Percentiles rank a stretch among this genome's conserved stretches.
phyloP scores from a whole-genome alignment of 2,113 vertebrate species.

The Hirundichthys speculiger region DNA sequence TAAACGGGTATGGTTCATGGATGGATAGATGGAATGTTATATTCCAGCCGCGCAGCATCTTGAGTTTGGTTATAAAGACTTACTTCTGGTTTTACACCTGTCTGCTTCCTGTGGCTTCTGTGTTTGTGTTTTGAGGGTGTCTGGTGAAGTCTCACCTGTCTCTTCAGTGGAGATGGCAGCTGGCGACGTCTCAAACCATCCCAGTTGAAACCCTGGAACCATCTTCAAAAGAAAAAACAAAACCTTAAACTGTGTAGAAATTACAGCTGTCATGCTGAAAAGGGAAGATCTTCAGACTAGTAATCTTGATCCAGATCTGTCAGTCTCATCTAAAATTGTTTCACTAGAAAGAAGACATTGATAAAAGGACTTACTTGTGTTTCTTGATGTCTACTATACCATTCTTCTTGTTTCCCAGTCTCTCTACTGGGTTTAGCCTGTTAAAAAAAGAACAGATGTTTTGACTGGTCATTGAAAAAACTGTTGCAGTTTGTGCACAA shows the following conservation, averaged over 20 bases:
- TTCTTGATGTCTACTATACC: constrained; percentile 80
- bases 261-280: no score
- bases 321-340: neutral
- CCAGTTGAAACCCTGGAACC: constrained; percentile 86
- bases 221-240: constrained; percentile 57
- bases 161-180: constrained; percentile 78
- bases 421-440: constrained; percentile 80
- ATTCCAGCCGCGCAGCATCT: neutral
- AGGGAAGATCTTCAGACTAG: no score
- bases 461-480: no score
- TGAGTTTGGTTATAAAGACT: neutral
- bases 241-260: neutral
- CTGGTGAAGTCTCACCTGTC: constrained; percentile 69
- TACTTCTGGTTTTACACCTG: no score
- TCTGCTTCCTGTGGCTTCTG: neutral
- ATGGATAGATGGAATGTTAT: no score
- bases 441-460: neutral
- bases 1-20: no score
- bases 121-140: neutral
- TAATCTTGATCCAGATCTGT: no score
- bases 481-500: no score
- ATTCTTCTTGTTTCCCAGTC: constrained; percentile 83
- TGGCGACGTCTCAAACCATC: constrained; percentile 77
- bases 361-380: constrained; percentile 65
- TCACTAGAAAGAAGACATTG: neutral